Percentiles rank a stretch among this genome's conserved stretches.
phyloP scores from a whole-genome alignment of 1,140 invertebrate genomes.

The Sipha flava region DNA sequence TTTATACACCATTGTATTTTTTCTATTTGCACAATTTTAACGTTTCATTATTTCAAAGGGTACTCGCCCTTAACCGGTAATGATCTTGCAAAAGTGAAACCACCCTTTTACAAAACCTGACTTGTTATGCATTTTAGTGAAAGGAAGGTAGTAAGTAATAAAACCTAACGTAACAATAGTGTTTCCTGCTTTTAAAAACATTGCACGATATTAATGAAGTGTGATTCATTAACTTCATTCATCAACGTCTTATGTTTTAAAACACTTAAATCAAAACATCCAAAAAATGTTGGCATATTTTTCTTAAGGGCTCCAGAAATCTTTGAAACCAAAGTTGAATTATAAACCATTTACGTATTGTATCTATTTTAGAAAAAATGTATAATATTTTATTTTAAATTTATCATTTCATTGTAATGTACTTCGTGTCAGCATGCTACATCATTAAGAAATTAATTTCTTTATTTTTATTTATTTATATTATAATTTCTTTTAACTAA shows the following conservation, averaged over 20 bases:
- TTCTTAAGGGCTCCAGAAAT: neutral
- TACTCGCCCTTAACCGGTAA: slow-evolving; percentile 19
- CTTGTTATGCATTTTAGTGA: slow-evolving; percentile 1
- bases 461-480: no score
- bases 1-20: neutral
- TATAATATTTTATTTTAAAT: no score
- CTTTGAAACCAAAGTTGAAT: no score
- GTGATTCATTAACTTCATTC: slow-evolving; percentile 27
- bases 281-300: neutral
- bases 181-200: slow-evolving; percentile 29
- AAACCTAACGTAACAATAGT: slow-evolving; percentile 14
- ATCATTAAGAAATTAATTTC: no score
- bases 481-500: no score
- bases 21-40: slow-evolving; percentile 3
- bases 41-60: slow-evolving; percentile 7
- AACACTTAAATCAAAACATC: neutral
- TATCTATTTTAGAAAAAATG: no score
- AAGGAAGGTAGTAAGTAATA: slow-evolving; percentile 10
- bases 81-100: slow-evolving; percentile 18
- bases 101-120: slow-evolving; percentile 2
- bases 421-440: no score
- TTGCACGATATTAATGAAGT: slow-evolving; percentile 2
- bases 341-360: no score
- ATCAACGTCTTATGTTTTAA: slow-evolving; percentile 17
- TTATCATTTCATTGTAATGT: no score